Evolutionary conservation across 2,888 invertebrate genomes (phyloP), one percentile per base, ranked within the genome.

Genomic region (Fabriciana adippe): DNA sequence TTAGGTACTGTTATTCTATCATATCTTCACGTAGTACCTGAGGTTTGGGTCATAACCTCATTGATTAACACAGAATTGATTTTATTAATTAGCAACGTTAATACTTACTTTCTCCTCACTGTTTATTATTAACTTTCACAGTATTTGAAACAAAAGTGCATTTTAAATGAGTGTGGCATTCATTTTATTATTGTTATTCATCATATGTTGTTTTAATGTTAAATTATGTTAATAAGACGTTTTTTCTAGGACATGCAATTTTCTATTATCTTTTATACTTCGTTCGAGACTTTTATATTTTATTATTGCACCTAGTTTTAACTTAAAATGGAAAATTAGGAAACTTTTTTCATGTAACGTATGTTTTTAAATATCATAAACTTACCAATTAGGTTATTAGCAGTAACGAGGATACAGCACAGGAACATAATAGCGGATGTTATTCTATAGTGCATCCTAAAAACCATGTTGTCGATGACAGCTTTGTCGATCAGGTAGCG

Each of bases 341-440:
- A 4, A 6, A 11, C 15, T 21, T 57, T 21, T 45, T 21, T 47
- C 8, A 6, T 48, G 5, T 26, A 55, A 48, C 16, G 4, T 11
- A n/a, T n/a, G n/a, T 47, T 47, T n/a, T 15, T 50, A 1, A 59
- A 45, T 16, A 8, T 45, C 56, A 71, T 61, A n/a, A 54, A 93
- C 95, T 95, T 93, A 97, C 97, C 97, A 88, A 97, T 97, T 76
- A 97, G 94, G 90, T 97, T 97, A 89, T 97, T 97, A 74, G 97
- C 97, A 41, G 97, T 97, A 72, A 97, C 96, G 78, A 97, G 96
- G 79, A 97, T 96, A 87, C 97, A 97, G 87, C 95, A 96, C 65
- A 96, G 94, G 89, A 97, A 97, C 74, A 97, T 92, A 78, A 97
- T 95, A 67, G 97, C 97, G 60, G 97, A 95, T 53, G 97, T 97